phyloP scores from a whole-genome alignment of 2,113 vertebrate species.

The Anas platyrhynchos region DNA sequence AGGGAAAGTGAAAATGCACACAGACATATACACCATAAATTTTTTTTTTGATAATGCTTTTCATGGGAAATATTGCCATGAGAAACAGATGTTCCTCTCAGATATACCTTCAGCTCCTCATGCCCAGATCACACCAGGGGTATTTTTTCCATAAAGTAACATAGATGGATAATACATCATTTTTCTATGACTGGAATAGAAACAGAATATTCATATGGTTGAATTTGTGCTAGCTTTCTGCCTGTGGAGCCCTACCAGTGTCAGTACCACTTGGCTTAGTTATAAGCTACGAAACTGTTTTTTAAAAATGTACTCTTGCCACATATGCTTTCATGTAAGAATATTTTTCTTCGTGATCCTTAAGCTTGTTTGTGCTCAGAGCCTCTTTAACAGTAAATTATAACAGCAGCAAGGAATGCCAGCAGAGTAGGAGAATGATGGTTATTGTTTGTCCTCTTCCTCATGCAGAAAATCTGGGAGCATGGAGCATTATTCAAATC shows the following conservation, averaged over 20 bases:
- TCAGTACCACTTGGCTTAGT: neutral
- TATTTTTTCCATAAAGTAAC: neutral
- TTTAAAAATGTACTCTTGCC: neutral
- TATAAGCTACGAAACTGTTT: neutral
- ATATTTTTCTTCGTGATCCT: neutral
- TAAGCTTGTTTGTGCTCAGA: neutral
- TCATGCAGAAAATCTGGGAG: neutral
- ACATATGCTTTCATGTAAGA: neutral
- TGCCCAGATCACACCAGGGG: neutral
- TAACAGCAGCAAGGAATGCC: neutral
- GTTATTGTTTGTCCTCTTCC: slow-evolving; percentile 12
- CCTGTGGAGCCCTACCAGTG: neutral
- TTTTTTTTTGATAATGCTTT: neutral
- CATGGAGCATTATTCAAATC: slow-evolving; percentile 3
- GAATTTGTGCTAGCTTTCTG: neutral
- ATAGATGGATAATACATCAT: neutral
- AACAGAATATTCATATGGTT: neutral
- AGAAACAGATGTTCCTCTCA: slow-evolving; percentile 8
- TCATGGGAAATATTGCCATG: neutral
- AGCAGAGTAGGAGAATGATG: neutral
- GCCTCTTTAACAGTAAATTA: neutral
- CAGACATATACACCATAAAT: neutral
- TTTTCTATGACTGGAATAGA: neutral
- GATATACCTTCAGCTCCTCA: neutral
- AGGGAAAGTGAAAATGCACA: neutral